A percentile compares a stretch with the other conserved stretches of the same genome.
Evolutionary conservation across 2,797 vertebrate species (phyloP).

Genomic region (Petrocephalus sullivani): DNA sequence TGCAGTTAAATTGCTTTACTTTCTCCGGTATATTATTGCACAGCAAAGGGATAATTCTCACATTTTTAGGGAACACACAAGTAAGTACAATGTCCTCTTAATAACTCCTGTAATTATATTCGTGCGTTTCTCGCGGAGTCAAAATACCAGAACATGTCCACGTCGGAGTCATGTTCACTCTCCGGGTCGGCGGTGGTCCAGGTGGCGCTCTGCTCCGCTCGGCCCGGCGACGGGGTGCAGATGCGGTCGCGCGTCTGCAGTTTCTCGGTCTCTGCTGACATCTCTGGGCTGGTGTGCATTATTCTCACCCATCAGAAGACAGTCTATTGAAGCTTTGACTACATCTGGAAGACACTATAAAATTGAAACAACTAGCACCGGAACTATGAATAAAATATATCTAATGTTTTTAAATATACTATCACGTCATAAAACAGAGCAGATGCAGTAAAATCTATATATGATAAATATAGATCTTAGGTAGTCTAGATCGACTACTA

Average conservation of each 20-base stretch:
- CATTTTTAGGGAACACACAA: not conserved
- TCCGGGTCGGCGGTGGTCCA: slow-evolving; percentile 17
- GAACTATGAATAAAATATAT: not conserved
- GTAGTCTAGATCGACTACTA: not conserved
- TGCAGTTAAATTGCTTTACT: not conserved
- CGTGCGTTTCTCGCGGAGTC: not conserved
- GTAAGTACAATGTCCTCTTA: not conserved
- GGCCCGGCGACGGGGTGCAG: slow-evolving; percentile 30
- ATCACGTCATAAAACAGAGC: not conserved
- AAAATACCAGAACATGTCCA: slow-evolving; percentile 43
- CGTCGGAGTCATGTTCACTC: slow-evolving; percentile 32
- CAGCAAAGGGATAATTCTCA: not conserved
- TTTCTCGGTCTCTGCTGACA: slow-evolving; percentile 31
- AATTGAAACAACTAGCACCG: not conserved
- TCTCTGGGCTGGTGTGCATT: slow-evolving; percentile 15
- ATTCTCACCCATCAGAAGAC: not conserved
- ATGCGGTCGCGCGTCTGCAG: slow-evolving; percentile 12
- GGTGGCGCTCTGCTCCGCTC: not conserved
- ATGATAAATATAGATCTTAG: not conserved
- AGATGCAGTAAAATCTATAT: not conserved
- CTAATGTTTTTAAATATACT: not conserved
- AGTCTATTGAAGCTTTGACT: not conserved
- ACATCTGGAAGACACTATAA: not conserved
- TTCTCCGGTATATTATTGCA: not conserved
- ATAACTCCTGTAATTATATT: not conserved